Base-by-base conservation (phyloP, 2,888 invertebrate genomes). In the Pomacea canaliculata region DNA sequence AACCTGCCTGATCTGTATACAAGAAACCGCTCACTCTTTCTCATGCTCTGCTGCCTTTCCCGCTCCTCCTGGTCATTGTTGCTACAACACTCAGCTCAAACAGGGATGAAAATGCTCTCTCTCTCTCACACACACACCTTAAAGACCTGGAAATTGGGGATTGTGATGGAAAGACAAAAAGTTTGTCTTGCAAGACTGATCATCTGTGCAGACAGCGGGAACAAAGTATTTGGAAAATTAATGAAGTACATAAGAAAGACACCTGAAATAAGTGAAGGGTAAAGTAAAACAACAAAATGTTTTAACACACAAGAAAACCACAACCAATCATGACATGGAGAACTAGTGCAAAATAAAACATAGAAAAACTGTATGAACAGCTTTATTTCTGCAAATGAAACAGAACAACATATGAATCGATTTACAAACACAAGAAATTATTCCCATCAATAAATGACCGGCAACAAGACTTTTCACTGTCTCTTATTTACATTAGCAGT, bases 361-460 rank as follows among this genome's bases (percentile, higher is more conserved):
- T 51, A 66, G 12, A 46, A 37, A 74, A 74, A 74, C 74, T n/a
- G 67, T 74, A 69, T 69, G 74, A 74, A 74, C 63, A 74, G 69
- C 69, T 74, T 74, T 74, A 74, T 74, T 73, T 74, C 69, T 69
- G 74, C 74, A 74, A 74, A 74, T 74, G 60, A 74, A 74, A 69
- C 48, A 59, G 69, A 56, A 74, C 74, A 74, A 74, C 23, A 74
- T 74, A 74, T 62, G 12, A 56, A 56, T 13, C 68, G 60, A 69
- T 69, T 74, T 69, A 74, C 69, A 74, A 69, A 74, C 73, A 73
- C 74, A 68, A 69, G 68, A 46, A 46, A 74, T 74, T 56, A 23
- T 69, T 68, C 60, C 69, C 62, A 62, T 60, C 51, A 60, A 69
- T 69, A 60, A 49, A 56, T 56, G 51, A 63, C 23, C 19, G 63